Evolutionary conservation across 2,888 invertebrate species (phyloP), one percentile per base, ranked within the genome.

Genomic region (Apotomis turbidana): DNA sequence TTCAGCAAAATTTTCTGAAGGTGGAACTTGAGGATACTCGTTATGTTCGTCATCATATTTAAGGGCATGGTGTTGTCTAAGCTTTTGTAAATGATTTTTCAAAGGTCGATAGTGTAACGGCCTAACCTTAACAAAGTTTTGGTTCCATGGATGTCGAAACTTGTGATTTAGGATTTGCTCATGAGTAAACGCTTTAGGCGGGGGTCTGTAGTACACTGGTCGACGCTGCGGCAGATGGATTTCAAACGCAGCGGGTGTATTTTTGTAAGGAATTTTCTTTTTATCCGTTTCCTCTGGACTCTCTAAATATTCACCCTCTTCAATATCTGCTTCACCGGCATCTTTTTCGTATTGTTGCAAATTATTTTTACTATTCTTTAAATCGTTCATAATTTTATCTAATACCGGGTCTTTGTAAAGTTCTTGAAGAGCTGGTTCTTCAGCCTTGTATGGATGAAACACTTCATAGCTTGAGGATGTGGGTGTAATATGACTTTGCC

Each of bases 31-130:
- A n/a, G 94, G 94, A 79, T 94, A 93, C 76, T 94, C 91, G 76
- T 93, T 93, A 4, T 81, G 82, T 75, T 92, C 91, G 71, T 93
- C 93, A 46, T 89, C 89, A 77, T 90, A 94, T 79, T 87, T 93
- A 3, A 89, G 68, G 15, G 89, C 88, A 73, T 94, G 94, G 62
- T 90, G 84, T 74, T 93, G 89, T 74, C 91, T 87, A 66, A 94
- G 79, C 3, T 83, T 79, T 13, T 89, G 84, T 12, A 94, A 80
- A 74, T 93, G 88, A 58, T 87, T 84, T 78, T 92, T 87, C 55
- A 94, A 77, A 0, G 94, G 94, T n/a, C 80, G 81, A 73, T 93
- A 94, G 68, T 93, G 90, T 0, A 81, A 64, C 6, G 94, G 94
- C 76, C 87, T 86, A 44, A 93, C 86, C 87, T 93, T 93, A 0